Evolutionary conservation across 2,113 vertebrate species (phyloP).

Genomic region (Arenaria interpres): DNA sequence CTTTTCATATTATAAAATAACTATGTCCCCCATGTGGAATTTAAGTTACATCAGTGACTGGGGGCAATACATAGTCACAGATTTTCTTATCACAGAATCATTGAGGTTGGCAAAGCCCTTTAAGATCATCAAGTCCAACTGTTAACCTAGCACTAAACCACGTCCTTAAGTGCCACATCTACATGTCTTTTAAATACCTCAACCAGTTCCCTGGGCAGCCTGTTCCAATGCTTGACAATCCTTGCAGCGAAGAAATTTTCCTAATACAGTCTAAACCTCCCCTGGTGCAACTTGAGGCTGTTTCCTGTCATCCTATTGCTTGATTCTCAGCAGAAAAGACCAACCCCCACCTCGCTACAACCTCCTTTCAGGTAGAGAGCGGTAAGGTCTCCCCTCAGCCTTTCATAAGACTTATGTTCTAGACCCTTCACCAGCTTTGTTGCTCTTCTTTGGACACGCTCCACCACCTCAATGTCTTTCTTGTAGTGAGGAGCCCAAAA

Average conservation of each 20-base stretch:
- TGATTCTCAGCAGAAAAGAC: background rate
- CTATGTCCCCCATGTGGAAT: background rate
- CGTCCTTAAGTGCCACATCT: background rate
- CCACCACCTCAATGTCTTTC: background rate
- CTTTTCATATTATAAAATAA: background rate
- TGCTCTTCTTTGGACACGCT: background rate
- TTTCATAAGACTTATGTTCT: background rate
- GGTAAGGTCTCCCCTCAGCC: background rate
- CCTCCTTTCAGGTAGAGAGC: background rate
- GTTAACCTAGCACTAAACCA: background rate
- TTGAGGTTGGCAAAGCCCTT: background rate
- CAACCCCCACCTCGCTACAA: accelerated
- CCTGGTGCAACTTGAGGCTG: accelerated
- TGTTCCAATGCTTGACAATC: background rate
- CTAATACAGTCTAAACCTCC: background rate
- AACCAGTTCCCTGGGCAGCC: background rate
- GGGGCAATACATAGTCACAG: background rate
- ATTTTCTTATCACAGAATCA: background rate
- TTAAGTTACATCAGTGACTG: background rate
- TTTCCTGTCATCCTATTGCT: background rate
- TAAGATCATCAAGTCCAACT: background rate
- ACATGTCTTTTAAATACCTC: background rate
- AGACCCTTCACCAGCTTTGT: background rate
- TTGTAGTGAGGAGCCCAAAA: background rate
- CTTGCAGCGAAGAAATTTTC: background rate